Base-by-base conservation (phyloP, 2,888 invertebrate species). In the Sphaeridia pumilis region DNA sequence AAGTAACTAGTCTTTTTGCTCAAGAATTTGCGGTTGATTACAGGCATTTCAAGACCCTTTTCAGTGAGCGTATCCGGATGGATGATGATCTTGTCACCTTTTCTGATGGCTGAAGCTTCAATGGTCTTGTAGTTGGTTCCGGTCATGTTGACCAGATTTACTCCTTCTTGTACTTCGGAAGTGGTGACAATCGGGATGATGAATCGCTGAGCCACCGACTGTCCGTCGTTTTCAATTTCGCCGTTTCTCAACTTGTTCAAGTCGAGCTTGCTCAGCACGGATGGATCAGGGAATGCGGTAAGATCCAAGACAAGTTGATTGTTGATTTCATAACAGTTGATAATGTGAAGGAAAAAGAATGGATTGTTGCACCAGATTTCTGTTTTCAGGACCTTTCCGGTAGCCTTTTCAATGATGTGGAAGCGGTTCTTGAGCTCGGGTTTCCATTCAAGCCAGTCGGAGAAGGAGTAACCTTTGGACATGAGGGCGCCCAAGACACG, bases 331-430 rank as follows among this genome's bases (percentile, higher is more conserved):
- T 76, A 76, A 63, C 71, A 76, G 21, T 74, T 69, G 63, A 77
- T 77, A 51, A 74, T 70, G 60, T 73, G 73, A 58, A 77, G 74
- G 66, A 75, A 74, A 66, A 76, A 76, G 63, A 75, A 72, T 2
- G 72, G 67, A 20, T 69, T 67, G 7, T 69, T 67, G 0, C 73
- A 65, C 38, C 68, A 63, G 58, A 71, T 74, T 27, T 67, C 67
- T 2, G 66, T 61, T 12, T 67, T 67, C 7, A 69, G 48, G 22
- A 68, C 63, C 53, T 70, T 67, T 3, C 74, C 74, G n/a, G 69
- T 71, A 10, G 38, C 45, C 54, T 71, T 70, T 31, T 70, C 67
- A 24, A 73, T 66, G 22, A 74, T 61, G 31, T 67, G 62, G 53
- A 74, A 71, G 24, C 66, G 64, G 14, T 68, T 67, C 70, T 71